A percentile compares a stretch with the other conserved stretches of the same genome.
Evolutionary conservation across 2,797 vertebrate genomes (phyloP).

Genomic region (Danio aesculapii): DNA sequence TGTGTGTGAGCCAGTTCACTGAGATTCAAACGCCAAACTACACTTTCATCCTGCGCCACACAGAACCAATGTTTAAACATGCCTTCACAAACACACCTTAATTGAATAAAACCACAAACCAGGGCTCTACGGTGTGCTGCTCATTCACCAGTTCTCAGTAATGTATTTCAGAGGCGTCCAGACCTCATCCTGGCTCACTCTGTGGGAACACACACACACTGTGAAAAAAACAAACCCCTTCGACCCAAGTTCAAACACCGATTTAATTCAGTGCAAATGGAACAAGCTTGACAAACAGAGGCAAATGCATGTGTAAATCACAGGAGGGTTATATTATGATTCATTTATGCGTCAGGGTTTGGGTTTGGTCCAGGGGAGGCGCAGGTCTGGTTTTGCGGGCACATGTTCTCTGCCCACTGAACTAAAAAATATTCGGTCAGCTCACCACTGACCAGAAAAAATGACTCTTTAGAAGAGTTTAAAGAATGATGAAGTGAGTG

Average conservation of each 20-base stretch:
- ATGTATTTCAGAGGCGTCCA: constrained; percentile 65
- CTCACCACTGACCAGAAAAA: not conserved
- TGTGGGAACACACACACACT: constrained; percentile 37
- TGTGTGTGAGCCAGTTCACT: not conserved
- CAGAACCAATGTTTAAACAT: constrained; percentile 72
- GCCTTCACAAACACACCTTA: constrained; percentile 73
- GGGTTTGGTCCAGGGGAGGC: constrained; percentile 49
- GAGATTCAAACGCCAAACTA: constrained; percentile 35
- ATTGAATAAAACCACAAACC: constrained; percentile 73
- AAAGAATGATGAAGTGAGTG: constrained; percentile 20
- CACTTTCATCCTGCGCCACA: constrained; percentile 64
- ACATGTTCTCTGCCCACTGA: constrained; percentile 30
- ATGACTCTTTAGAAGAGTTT: not conserved
- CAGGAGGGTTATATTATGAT: constrained; percentile 70
- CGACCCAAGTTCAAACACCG: constrained; percentile 66
- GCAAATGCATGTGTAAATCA: constrained; percentile 49
- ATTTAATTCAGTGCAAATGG: constrained; percentile 66
- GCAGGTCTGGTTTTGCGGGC: constrained; percentile 68
- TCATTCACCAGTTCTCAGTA: constrained; percentile 68
- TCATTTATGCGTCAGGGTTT: constrained; percentile 71
- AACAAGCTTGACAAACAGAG: constrained; percentile 62
- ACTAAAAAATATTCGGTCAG: constrained; percentile 18
- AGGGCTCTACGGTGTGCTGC: constrained; percentile 55
- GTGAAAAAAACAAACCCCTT: constrained; percentile 70
- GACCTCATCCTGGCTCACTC: constrained; percentile 51